Evolutionary conservation across 2,888 invertebrate species (phyloP).

Genomic region (Drosophila seclusa): DNA sequence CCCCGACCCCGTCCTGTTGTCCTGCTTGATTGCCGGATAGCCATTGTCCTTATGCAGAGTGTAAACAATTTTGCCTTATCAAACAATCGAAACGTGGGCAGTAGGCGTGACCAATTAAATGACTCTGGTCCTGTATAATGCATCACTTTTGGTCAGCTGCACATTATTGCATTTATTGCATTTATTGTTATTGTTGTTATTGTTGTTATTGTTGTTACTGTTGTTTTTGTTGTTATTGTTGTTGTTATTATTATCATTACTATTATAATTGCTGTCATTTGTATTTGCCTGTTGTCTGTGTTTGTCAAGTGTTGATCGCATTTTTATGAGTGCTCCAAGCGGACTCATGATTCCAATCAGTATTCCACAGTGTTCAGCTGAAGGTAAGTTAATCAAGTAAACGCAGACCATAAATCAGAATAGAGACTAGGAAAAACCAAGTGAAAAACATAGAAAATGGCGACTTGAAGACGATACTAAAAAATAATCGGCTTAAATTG

Average conservation of each 20-base stretch:
- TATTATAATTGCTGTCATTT: conserved; percentile 49
- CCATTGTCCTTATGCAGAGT: conserved; percentile 49
- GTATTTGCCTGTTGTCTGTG: conserved; percentile 64
- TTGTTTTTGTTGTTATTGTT: conserved; percentile 29
- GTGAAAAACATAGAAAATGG: neutral
- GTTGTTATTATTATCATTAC: conserved; percentile 27
- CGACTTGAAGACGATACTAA: accelerated
- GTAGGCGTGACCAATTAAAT: conserved; percentile 64
- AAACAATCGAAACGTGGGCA: conserved; percentile 50
- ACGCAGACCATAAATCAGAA: neutral
- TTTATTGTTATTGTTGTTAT: conserved; percentile 29
- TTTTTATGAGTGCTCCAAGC: conserved; percentile 37
- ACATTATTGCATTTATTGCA: conserved; percentile 52
- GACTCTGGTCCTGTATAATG: conserved; percentile 55
- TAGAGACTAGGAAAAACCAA: neutral
- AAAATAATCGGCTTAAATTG: accelerated
- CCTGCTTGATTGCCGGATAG: conserved; percentile 13
- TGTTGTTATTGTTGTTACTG: conserved; percentile 28
- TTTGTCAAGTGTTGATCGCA: conserved; percentile 62
- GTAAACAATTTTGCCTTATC: conserved; percentile 69
- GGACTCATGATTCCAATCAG: conserved; percentile 21
- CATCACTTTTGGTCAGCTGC: conserved; percentile 60
- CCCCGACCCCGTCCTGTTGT: neutral
- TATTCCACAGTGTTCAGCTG: neutral
- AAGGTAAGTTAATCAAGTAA: neutral